Evolutionary conservation across 2,797 vertebrate genomes (phyloP).

Genomic region (Xiphophorus birchmanni): DNA sequence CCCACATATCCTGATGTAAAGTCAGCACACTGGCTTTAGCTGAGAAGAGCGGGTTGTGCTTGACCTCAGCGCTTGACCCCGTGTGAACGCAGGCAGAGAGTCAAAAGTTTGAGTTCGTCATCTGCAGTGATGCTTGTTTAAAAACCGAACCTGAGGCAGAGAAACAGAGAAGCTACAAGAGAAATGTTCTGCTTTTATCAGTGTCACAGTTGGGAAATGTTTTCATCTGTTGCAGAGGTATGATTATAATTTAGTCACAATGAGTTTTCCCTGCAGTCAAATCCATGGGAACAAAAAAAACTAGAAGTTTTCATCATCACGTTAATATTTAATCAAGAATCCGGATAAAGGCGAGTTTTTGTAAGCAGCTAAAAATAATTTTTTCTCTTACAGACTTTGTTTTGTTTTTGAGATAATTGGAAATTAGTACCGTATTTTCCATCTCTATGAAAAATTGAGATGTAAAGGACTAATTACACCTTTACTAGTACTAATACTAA

Average conservation of each 20-base stretch:
- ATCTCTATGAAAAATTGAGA: not conserved
- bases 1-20: conserved; percentile 33
- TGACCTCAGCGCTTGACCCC: conserved; percentile 21
- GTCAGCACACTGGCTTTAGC: not conserved
- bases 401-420: not conserved
- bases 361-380: not conserved
- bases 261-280: conserved; percentile 17
- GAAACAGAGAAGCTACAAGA: not conserved
- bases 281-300: not conserved
- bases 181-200: conserved; percentile 8
- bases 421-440: not conserved
- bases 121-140: conserved; percentile 10
- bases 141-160: not conserved
- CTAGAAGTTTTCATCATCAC: conserved; percentile 9
- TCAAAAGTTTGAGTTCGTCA: conserved; percentile 25
- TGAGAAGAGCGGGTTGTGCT: conserved; percentile 20
- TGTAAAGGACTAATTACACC: too few species aligned
- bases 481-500: too few species aligned
- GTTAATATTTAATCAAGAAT: conserved; percentile 1
- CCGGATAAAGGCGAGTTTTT: not conserved
- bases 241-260: conserved; percentile 36
- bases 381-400: not conserved
- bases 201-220: not conserved
- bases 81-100: conserved; percentile 13
- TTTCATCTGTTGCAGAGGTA: conserved; percentile 27